Percentiles rank a stretch among this genome's conserved stretches.
phyloP scores from a whole-genome alignment of 37 sponge, comb jelly and placozoan genomes.

The Beroe ovata region DNA sequence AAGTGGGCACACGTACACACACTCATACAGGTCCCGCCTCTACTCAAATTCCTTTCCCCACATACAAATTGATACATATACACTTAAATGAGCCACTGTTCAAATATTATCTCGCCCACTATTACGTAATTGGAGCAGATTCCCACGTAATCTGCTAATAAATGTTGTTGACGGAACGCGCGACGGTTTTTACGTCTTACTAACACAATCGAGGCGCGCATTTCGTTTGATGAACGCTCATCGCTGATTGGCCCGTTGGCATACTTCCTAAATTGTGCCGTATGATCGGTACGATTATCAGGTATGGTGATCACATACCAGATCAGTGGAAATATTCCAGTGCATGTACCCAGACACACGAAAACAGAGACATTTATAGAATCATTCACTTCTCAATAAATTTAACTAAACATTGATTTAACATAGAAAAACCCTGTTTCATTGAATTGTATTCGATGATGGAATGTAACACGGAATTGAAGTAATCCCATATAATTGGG shows the following conservation, averaged over 20 bases:
- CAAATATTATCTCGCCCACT: neutral
- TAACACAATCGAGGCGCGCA: slow-evolving; percentile 44
- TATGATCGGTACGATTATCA: neutral
- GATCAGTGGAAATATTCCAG: too few species aligned
- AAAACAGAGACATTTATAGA: too few species aligned
- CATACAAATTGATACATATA: too few species aligned
- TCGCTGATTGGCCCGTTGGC: slow-evolving; percentile 14
- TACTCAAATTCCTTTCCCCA: neutral
- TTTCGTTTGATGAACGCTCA: slow-evolving; percentile 24
- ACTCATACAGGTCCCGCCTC: neutral
- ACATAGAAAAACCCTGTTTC: too few species aligned
- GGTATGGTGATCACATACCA: neutral
- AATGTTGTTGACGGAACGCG: neutral
- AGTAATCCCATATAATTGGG: too few species aligned
- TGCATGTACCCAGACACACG: too few species aligned
- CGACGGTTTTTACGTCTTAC: neutral
- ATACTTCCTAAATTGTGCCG: neutral
- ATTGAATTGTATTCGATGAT: too few species aligned
- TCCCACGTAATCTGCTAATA: neutral
- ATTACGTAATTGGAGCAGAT: neutral
- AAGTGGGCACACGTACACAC: neutral
- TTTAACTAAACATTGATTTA: too few species aligned
- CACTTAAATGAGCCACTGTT: neutral
- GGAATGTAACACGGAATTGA: too few species aligned
- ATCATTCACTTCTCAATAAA: too few species aligned